phyloP scores from a whole-genome alignment of 2,888 invertebrate species.

The Encarsia formosa region DNA sequence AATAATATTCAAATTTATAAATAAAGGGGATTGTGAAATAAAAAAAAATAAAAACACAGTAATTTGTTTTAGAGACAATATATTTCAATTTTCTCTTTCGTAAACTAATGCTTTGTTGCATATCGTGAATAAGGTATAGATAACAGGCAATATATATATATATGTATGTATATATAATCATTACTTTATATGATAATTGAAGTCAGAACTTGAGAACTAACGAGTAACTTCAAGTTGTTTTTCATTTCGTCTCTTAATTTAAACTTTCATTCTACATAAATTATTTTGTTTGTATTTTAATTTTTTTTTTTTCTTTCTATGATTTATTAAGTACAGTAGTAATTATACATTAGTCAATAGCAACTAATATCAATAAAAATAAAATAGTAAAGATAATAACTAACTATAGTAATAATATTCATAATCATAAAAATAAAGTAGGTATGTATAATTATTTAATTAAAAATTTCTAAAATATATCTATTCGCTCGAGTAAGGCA shows the following conservation, averaged over 20 bases:
- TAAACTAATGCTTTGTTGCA: slow-evolving; percentile 41
- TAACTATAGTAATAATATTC: slow-evolving; percentile 24
- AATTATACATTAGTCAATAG: slow-evolving; percentile 38
- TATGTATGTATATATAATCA: slow-evolving; percentile 27
- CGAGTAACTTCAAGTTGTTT: no score
- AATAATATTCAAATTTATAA: no score
- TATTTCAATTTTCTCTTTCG: slow-evolving; percentile 38
- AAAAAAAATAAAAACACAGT: no score
- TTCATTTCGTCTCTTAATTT: no score
- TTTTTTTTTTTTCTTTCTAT: slow-evolving; percentile 18
- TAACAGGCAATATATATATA: slow-evolving; percentile 45
- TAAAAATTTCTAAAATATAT: slow-evolving; percentile 18
- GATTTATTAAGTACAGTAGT: slow-evolving; percentile 42
- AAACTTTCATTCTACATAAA: no score
- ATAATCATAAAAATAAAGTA: slow-evolving; percentile 24
- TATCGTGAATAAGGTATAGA: slow-evolving; percentile 42
- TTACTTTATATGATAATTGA: slow-evolving; percentile 33
- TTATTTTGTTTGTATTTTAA: slow-evolving; percentile 16
- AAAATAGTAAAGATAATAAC: slow-evolving; percentile 23
- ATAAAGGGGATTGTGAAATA: no score
- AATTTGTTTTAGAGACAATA: slow-evolving; percentile 43
- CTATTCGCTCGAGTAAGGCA: slow-evolving; percentile 14
- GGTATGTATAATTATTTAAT: slow-evolving; percentile 19
- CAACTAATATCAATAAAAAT: slow-evolving; percentile 37
- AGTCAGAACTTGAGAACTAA: no score